Evolutionary conservation across 2,113 vertebrate species (phyloP).

Genomic region (Orthonyx spaldingii): DNA sequence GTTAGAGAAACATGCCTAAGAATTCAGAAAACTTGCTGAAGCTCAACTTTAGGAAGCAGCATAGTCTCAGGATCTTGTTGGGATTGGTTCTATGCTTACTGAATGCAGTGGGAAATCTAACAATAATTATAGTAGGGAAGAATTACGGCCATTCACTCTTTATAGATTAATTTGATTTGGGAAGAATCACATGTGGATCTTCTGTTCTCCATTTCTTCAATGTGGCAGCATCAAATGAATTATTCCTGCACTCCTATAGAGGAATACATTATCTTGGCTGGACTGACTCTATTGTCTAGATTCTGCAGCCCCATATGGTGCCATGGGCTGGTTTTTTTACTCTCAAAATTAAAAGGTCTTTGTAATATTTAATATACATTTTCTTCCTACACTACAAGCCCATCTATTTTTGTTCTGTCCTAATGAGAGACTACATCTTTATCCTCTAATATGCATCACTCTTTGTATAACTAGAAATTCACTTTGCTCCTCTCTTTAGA

Average conservation of each 20-base stretch:
- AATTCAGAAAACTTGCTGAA: constrained; percentile 29
- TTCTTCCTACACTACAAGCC: neutral
- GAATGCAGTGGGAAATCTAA: neutral
- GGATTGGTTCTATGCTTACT: neutral
- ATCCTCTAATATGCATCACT: neutral
- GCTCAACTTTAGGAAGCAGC: constrained; percentile 12
- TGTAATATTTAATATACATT: constrained; percentile 38
- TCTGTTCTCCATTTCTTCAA: neutral
- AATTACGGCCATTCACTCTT: neutral
- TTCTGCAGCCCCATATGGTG: neutral
- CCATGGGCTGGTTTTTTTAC: neutral
- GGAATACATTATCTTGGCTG: neutral
- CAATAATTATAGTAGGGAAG: neutral
- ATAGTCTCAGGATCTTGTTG: constrained; percentile 5
- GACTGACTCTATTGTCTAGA: neutral
- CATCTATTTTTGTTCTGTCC: neutral
- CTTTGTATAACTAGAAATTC: neutral
- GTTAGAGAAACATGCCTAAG: neutral
- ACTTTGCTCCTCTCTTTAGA: neutral
- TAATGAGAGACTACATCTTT: neutral
- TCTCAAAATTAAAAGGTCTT: neutral
- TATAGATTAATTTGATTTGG: neutral
- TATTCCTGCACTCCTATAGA: neutral
- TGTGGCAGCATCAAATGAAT: neutral
- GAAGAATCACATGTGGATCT: neutral